phyloP scores from a whole-genome alignment of 2,797 vertebrate species.

The Pelodytes ibericus region DNA sequence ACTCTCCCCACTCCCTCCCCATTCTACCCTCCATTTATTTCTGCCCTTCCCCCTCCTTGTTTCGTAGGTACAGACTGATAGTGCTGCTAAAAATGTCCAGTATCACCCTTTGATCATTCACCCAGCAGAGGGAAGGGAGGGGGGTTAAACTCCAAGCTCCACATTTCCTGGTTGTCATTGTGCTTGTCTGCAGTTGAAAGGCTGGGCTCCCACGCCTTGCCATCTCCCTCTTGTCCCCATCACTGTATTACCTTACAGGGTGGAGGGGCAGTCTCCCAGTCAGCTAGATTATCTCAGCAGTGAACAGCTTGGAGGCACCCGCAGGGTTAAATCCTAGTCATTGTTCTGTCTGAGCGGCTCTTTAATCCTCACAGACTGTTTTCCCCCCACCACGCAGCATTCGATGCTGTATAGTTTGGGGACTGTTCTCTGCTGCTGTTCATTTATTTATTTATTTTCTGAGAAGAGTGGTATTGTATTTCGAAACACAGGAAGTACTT shows the following conservation, averaged over 20 bases:
- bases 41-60: neutral
- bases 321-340: conserved; percentile 29
- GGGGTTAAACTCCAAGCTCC: neutral
- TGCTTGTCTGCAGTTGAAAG: neutral
- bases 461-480: conserved; percentile 21
- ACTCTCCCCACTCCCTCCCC: too few species aligned
- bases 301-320: too few species aligned
- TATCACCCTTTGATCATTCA: neutral
- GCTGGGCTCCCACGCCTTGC: neutral
- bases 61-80: neutral
- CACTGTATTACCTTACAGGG: neutral
- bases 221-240: neutral
- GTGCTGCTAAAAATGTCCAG: neutral
- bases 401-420: conserved; percentile 16
- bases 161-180: neutral
- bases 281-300: neutral
- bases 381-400: conserved; percentile 1
- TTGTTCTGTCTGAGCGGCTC: conserved; percentile 35
- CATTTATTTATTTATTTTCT: conserved; percentile 27
- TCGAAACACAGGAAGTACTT: conserved; percentile 12
- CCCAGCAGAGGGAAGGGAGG: neutral
- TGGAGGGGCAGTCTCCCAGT: neutral
- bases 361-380: conserved; percentile 31
- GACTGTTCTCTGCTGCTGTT: neutral
- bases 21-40: too few species aligned